Evolutionary conservation across 2,113 vertebrate species (phyloP).

Genomic region (Symphodus melops): DNA sequence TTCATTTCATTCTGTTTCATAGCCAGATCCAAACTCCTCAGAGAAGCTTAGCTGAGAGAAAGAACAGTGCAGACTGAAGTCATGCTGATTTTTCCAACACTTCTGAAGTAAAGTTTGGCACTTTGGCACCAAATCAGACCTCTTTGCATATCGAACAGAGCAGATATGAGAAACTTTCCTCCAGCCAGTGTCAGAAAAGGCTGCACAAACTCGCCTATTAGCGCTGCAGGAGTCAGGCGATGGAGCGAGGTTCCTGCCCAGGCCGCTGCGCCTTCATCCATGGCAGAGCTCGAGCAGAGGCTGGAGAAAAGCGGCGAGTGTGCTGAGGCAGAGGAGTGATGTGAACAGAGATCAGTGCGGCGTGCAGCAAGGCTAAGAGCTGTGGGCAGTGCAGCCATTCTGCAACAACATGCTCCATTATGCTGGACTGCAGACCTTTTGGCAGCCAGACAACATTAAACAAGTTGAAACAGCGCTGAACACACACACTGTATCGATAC

Average conservation of each 20-base stretch:
- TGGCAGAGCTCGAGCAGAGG: constrained; percentile 40
- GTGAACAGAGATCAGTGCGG: constrained; percentile 49
- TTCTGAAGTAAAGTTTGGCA: constrained; percentile 32
- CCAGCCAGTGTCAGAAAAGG: constrained; percentile 36
- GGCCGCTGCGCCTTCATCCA: constrained; percentile 42
- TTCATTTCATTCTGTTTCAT: no score
- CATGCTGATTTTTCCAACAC: background rate
- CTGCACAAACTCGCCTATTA: constrained; percentile 55
- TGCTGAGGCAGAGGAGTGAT: constrained; percentile 21
- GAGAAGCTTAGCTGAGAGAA: no score
- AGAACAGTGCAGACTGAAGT: background rate
- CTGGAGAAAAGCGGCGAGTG: constrained; percentile 16
- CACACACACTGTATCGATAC: constrained; percentile 52
- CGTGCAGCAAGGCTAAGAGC: constrained; percentile 34
- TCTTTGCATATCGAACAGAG: constrained; percentile 46
- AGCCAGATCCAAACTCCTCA: no score
- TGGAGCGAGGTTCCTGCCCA: constrained; percentile 32
- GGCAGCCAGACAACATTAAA: constrained; percentile 51
- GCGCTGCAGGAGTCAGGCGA: constrained; percentile 52
- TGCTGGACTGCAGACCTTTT: constrained; percentile 41
- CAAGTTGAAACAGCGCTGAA: constrained; percentile 38
- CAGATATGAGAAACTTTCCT: constrained; percentile 47
- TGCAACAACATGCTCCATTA: constrained; percentile 44
- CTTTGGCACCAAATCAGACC: constrained; percentile 44
- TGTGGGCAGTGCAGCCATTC: constrained; percentile 28